A percentile compares a stretch with the other conserved stretches of the same genome.
These are phyloP conservation scores for Polypedilum vanderplanki DNA, from an alignment of 1,140 invertebrate genomes.

Conservation along the genomic window DNA sequence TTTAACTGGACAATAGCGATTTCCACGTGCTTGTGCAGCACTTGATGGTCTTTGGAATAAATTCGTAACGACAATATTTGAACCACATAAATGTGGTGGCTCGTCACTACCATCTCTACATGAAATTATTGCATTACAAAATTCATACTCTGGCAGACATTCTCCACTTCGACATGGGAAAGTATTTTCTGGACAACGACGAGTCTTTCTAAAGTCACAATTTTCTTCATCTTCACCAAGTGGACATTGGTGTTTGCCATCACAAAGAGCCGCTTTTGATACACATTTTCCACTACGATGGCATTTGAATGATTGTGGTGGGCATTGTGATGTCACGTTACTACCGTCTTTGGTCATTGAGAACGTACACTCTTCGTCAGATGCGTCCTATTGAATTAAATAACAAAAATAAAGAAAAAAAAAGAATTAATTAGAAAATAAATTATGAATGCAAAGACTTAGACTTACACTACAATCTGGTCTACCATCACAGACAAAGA, in stretches of 20 bases:
- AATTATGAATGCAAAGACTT: neutral
- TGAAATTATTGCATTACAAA: conserved; percentile 80
- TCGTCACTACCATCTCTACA: conserved; percentile 82
- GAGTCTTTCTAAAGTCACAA: conserved; percentile 53
- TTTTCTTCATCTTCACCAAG: conserved; percentile 72
- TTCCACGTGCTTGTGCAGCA: conserved; percentile 29
- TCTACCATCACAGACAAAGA: conserved; percentile 89
- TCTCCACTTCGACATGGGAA: conserved; percentile 76
- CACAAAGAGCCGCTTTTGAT: conserved; percentile 65
- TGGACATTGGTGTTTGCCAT: conserved; percentile 69
- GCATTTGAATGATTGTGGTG: conserved; percentile 56
- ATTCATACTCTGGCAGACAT: conserved; percentile 80
- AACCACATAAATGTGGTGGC: conserved; percentile 62
- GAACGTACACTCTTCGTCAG: conserved; percentile 66
- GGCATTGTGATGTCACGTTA: conserved; percentile 40
- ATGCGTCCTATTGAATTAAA: conserved; percentile 53
- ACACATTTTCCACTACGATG: conserved; percentile 61
- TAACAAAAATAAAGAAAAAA: neutral
- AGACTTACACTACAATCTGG: conserved; percentile 56
- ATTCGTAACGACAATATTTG: conserved; percentile 41
- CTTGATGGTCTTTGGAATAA: conserved; percentile 40
- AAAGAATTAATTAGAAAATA: neutral
- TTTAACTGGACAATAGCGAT: conserved; percentile 60
- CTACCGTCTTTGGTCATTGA: neutral
- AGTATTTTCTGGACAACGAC: conserved; percentile 66